Conservation (phyloP, 2,113 vertebrate genomes). For the Phalacrocorax pelagicus region DNA sequence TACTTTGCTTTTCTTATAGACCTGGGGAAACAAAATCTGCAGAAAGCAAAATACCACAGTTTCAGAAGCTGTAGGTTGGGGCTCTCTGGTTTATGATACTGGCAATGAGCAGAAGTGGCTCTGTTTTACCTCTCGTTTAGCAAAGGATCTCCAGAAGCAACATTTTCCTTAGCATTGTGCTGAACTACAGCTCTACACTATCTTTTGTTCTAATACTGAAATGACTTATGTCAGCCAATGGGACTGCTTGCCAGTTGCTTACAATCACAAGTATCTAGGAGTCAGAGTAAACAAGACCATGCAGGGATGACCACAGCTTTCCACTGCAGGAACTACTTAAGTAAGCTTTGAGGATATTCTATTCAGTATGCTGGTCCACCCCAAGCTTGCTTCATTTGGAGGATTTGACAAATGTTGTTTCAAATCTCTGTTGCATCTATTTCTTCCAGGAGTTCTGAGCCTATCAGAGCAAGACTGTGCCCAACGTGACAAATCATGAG, state of each 20-base stretch:
- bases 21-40: neutral
- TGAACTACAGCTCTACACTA: neutral
- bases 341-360: neutral
- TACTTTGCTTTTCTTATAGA: neutral
- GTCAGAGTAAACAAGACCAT: neutral
- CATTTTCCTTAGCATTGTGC: neutral
- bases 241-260: neutral
- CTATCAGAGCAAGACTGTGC: neutral
- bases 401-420: neutral
- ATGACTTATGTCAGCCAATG: neutral
- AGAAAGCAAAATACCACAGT: neutral
- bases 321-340: neutral
- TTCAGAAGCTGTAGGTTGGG: neutral
- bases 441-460: neutral
- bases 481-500: neutral
- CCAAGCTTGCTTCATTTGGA: neutral
- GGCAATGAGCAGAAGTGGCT: neutral
- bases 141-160: neutral
- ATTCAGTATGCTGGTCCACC: neutral
- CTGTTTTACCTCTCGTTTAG: neutral
- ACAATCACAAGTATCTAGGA: neutral
- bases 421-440: neutral
- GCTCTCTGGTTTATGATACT: neutral
- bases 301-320: neutral
- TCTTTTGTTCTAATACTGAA: neutral